Percentiles rank a stretch among this genome's conserved stretches.
These are phyloP conservation scores for Xiphias gladius DNA, from an alignment of 2,113 vertebrate genomes.

Conservation along the genomic window DNA sequence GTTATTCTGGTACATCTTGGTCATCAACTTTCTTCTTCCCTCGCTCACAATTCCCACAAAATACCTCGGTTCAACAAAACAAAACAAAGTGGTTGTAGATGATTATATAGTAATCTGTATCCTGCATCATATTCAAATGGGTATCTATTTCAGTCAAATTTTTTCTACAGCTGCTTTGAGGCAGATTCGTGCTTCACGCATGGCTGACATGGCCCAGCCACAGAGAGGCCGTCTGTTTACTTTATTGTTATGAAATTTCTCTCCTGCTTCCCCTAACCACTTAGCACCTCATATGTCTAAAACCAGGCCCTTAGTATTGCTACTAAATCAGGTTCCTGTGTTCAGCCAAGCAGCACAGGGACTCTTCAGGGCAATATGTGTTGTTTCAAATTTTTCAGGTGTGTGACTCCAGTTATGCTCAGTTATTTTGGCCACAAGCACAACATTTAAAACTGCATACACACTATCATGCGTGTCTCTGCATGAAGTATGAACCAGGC, in stretches of 20 bases:
- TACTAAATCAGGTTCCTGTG: not conserved
- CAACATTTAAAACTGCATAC: conserved; percentile 18
- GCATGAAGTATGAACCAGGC: not conserved
- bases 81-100: not conserved
- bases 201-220: conserved; percentile 6
- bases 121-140: conserved; percentile 8
- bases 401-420: not conserved
- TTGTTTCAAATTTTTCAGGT: not conserved
- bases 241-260: not conserved
- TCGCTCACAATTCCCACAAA: conserved; percentile 18
- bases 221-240: not conserved
- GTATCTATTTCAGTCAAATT: not conserved
- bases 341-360: not conserved
- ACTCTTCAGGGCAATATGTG: not conserved
- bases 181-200: conserved; percentile 2
- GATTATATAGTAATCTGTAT: not conserved
- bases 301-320: too few relatives aligned
- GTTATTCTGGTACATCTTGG: conserved; percentile 4
- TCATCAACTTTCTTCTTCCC: conserved; percentile 32
- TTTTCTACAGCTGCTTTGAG: conserved; percentile 2
- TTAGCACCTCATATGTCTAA: not conserved
- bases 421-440: conserved; percentile 6
- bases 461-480: not conserved
- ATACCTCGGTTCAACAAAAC: not conserved
- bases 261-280: not conserved